Evolutionary conservation across 2,888 invertebrate genomes (phyloP), one percentile per base, ranked within the genome.

Genomic region (Syrista parreyssii): DNA sequence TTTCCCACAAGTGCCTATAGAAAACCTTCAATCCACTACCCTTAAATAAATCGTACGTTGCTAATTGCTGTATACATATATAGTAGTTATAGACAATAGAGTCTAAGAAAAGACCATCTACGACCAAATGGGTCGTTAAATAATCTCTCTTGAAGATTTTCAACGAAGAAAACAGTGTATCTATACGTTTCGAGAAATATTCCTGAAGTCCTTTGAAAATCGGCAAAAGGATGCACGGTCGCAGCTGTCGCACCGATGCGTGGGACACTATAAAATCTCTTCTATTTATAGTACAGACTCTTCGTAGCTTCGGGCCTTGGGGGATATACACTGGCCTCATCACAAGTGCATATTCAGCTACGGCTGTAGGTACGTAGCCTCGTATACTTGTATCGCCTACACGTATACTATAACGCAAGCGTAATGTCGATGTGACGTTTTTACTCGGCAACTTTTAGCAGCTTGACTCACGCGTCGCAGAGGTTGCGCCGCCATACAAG

Each of bases 211-310:
- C 23, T 55, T 55, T 55, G 55, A 9, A 55, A 55, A 55, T 55
- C 55, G 23, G 55, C 55, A 55, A 55, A 55, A 55, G 55, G 23
- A 55, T 23, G 55, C 23, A 55, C 23, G 55, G 23, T 55, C 9
- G 55, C 55, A 55, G 55, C 55, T 55, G 55, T 55, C 9, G 55
- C 23, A 32, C 71, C 82, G 79, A 81, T 78, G 83, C 83, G 86
- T 84, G 86, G 86, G 85, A 83, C 83, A 82, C 80, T 82, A 78
- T 84, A 82, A 85, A 84, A 82, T 85, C 81, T 81, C 76, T 73
- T 81, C 83, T 86, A 86, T 85, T 84, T 85, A 83, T 85, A 86
- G 84, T 78, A 76, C 78, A 71, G 75, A 78, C 76, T 71, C 71
- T 32, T 71, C 55, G 77, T 74, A 75, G 79, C 79, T 77, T 76